phyloP scores from a whole-genome alignment of 64 coral and sea anemone genomes.

The Acropora yongei region DNA sequence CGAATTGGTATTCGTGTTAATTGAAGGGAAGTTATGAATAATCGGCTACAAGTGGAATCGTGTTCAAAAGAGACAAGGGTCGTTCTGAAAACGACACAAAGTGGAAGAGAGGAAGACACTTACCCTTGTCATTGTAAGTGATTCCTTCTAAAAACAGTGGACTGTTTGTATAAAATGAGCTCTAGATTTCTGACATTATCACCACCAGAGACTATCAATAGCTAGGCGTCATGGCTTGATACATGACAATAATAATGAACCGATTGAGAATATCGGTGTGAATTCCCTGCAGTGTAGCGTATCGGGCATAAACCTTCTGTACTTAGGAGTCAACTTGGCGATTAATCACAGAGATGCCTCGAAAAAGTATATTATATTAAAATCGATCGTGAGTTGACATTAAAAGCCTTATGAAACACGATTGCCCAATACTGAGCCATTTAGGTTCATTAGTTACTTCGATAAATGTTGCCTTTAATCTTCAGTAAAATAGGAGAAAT shows the following conservation, averaged over 20 bases:
- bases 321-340: constrained; percentile 19
- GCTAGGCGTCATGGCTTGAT: constrained; percentile 56
- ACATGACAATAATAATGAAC: constrained; percentile 53
- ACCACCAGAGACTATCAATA: constrained; percentile 50
- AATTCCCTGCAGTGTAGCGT: constrained; percentile 23
- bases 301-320: constrained; percentile 1
- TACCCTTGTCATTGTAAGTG: background rate
- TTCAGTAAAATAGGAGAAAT: background rate
- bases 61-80: background rate
- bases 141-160: constrained; percentile 15
- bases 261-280: constrained; percentile 49
- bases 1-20: constrained; percentile 53
- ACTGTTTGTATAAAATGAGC: constrained; percentile 45
- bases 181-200: constrained; percentile 11
- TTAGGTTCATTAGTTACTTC: no score
- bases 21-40: background rate
- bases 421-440: background rate
- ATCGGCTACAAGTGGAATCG: background rate
- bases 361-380: background rate
- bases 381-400: background rate
- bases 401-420: background rate
- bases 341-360: background rate
- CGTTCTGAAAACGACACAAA: background rate
- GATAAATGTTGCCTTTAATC: no score
- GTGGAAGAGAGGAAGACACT: background rate